Evolutionary conservation across 1,140 invertebrate genomes (phyloP).

Genomic region (Eubasilissa regina): DNA sequence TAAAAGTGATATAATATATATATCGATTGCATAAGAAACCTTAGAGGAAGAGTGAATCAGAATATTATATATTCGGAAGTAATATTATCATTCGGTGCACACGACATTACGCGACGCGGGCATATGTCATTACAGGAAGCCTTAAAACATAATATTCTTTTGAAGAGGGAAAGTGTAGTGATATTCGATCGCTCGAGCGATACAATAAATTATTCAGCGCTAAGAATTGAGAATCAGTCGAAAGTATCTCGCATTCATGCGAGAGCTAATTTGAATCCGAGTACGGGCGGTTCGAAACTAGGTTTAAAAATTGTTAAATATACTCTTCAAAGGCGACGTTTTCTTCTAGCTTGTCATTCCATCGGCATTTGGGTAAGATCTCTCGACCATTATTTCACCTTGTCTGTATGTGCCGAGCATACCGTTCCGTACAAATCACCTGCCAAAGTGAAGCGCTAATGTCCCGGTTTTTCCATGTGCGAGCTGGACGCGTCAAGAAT

Average conservation of each 20-base stretch:
- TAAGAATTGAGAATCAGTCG: conserved; percentile 10
- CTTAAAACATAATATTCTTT: conserved; percentile 36
- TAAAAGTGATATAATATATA: no score
- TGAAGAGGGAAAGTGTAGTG: conserved; percentile 37
- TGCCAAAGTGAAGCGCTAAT: conserved; percentile 2
- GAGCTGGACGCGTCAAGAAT: conserved; percentile 1
- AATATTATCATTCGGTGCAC: conserved; percentile 17
- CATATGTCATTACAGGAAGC: conserved; percentile 17
- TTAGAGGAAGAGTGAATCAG: background rate
- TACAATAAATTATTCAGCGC: background rate
- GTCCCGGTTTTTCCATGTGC: conserved; percentile 23
- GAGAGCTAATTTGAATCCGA: conserved; percentile 2
- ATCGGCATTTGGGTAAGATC: conserved; percentile 32
- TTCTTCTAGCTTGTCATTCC: conserved; percentile 45
- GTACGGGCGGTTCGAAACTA: background rate
- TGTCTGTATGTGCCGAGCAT: conserved; percentile 37
- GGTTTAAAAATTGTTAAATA: background rate
- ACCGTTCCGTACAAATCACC: conserved; percentile 7
- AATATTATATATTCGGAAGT: conserved; percentile 15
- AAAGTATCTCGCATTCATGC: background rate
- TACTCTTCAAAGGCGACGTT: background rate
- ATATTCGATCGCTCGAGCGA: background rate
- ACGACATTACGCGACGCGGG: background rate
- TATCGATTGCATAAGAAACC: conserved; percentile 6
- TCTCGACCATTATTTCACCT: conserved; percentile 39